Percentiles rank a stretch among this genome's conserved stretches.
Evolutionary conservation across 1,140 invertebrate species (phyloP).

Genomic region (Streblospio benedicti): DNA sequence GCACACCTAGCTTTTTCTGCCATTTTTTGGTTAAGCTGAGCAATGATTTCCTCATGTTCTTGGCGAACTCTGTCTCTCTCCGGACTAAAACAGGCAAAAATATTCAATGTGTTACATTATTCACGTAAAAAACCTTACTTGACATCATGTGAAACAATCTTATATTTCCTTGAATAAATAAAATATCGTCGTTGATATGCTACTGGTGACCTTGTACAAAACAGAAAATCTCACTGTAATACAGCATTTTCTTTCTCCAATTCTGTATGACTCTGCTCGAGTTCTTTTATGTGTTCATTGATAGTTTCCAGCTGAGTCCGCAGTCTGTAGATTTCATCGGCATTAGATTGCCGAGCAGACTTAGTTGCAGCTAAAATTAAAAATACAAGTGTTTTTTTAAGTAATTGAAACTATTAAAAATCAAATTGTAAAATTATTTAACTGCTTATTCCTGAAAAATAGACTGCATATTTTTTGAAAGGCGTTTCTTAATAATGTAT

Average conservation of each 20-base stretch:
- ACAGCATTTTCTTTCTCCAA: conserved; percentile 37
- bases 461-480: too few relatives aligned
- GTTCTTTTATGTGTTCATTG: conserved; percentile 29
- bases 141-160: too few relatives aligned
- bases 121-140: too few relatives aligned
- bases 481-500: too few relatives aligned
- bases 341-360: conserved; percentile 36
- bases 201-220: too few relatives aligned
- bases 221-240: conserved; percentile 35
- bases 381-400: too few relatives aligned
- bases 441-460: too few relatives aligned
- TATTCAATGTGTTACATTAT: background rate
- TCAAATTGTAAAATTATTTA: too few relatives aligned
- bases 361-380: conserved; percentile 40
- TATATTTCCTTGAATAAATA: too few relatives aligned
- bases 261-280: conserved; percentile 27
- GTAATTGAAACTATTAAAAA: too few relatives aligned
- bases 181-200: too few relatives aligned
- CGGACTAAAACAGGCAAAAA: conserved; percentile 29
- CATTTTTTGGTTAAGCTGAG: conserved; percentile 40
- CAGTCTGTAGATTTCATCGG: conserved; percentile 26
- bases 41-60: conserved; percentile 42
- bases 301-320: conserved; percentile 31
- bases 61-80: conserved; percentile 35
- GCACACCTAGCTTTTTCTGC: conserved; percentile 40